phyloP scores from a whole-genome alignment of 2,113 vertebrate genomes.

The Eubucco bourcierii region DNA sequence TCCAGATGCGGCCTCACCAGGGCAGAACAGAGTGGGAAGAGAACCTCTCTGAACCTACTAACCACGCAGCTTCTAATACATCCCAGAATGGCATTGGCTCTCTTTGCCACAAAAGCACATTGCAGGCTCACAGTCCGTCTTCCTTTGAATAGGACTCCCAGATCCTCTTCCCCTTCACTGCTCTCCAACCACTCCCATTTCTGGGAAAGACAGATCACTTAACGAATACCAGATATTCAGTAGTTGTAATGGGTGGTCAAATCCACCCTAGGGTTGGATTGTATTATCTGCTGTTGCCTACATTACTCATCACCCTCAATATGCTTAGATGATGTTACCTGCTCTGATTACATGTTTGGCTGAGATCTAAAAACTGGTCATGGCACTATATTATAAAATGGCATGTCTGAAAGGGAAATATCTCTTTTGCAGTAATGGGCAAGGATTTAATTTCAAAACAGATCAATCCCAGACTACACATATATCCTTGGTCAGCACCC shows the following conservation, averaged over 20 bases:
- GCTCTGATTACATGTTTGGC: too few species aligned
- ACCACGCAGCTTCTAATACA: too few species aligned
- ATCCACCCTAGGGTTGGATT: not conserved
- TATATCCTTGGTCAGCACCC: not conserved
- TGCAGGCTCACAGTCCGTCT: too few species aligned
- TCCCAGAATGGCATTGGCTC: not conserved
- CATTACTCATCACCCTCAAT: fast-evolving
- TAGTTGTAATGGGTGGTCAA: fast-evolving
- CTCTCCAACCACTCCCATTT: too few species aligned
- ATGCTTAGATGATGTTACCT: not conserved
- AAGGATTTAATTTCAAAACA: not conserved
- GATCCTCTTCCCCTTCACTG: too few species aligned
- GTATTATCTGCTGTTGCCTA: not conserved
- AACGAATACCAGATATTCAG: not conserved
- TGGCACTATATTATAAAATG: not conserved
- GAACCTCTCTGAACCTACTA: too few species aligned
- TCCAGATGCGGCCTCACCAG: too few species aligned
- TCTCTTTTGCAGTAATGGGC: fast-evolving
- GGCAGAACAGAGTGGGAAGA: too few species aligned
- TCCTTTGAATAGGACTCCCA: too few species aligned
- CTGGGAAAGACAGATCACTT: not conserved
- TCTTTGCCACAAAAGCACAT: too few species aligned
- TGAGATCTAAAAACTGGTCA: too few species aligned
- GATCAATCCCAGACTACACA: too few species aligned
- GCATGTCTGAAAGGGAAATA: not conserved